Base-by-base conservation (phyloP, 2,888 invertebrate genomes). In the Sminthurides aquaticus region DNA sequence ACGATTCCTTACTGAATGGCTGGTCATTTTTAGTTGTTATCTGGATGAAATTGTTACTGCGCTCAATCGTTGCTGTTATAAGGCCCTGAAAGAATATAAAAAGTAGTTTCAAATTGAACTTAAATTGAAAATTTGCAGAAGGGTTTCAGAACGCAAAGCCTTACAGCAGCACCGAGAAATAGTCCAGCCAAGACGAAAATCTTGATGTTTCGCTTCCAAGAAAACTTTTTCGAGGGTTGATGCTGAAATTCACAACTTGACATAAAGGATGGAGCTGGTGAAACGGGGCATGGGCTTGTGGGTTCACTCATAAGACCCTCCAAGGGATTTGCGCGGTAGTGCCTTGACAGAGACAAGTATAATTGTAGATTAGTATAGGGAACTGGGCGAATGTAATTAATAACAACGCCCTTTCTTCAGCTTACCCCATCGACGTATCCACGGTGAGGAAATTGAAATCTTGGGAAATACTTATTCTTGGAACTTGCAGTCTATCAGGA, bases 1-100 rank as follows among this genome's bases (percentile, higher is more conserved):
- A 28, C 28, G 1, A 34, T 8, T 24, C 1, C 60, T 64, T 59
- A 64, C 64, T 59, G 27, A 59, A 64, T n/a, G 64, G 64, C 26
- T 60, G 52, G 11, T 54, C 25, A 22, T 64, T 54, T 34, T 60
- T 29, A 11, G 64, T 64, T 5, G 60, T 48, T n/a, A 64, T 28
- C 43, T 59, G 64, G 48, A 34, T 2, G 34, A 60, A 60, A 29
- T n/a, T 25, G 26, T 24, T 55, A 11, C 26, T 57, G 48, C 68
- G 62, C 28, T 71, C 74, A 29, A 56, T 71, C 8, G 69, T 73
- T 1, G 65, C 29, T 1, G 71, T 72, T 25, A 74, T 74, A 3
- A 66, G 57, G n/a, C 60, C 65, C 71, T 72, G 52, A 11, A 60
- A 20, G 49, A 25, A 54, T 26, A 59, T 1, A 60, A 54, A 26